Conservation (phyloP, 2,797 vertebrate genomes). For the Dryobates pubescens region DNA sequence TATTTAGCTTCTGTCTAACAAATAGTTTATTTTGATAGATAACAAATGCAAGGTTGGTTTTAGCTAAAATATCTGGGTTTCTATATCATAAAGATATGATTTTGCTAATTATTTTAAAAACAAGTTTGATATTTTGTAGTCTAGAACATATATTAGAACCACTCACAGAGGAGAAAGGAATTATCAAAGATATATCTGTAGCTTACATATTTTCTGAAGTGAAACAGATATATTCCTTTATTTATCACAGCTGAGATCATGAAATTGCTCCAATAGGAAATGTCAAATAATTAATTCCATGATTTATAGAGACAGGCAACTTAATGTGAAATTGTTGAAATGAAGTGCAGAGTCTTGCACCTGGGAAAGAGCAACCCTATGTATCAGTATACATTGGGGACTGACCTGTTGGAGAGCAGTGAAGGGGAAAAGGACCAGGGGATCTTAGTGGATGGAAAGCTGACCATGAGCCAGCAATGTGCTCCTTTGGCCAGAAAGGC, state of each 20-base stretch:
- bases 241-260: background rate
- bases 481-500: too few species aligned
- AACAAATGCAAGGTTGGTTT: background rate
- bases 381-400: too few species aligned
- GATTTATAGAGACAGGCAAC: background rate
- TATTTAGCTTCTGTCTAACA: background rate
- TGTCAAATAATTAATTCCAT: background rate
- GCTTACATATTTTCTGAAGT: background rate
- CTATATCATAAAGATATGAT: background rate
- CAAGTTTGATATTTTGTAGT: background rate
- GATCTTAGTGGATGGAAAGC: too few species aligned
- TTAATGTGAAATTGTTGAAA: background rate
- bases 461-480: too few species aligned
- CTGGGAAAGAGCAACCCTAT: too few species aligned
- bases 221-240: background rate
- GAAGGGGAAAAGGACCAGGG: too few species aligned
- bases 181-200: background rate
- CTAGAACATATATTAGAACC: background rate
- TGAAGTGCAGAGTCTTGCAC: background rate
- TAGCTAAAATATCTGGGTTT: background rate
- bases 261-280: background rate
- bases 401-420: too few species aligned
- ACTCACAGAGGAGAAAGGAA: accelerated
- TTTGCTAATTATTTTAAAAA: background rate
- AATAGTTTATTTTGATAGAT: background rate